Evolutionary conservation across 2,888 invertebrate genomes (phyloP), one percentile per base, ranked within the genome.

Genomic region (Cepaea hortensis): DNA sequence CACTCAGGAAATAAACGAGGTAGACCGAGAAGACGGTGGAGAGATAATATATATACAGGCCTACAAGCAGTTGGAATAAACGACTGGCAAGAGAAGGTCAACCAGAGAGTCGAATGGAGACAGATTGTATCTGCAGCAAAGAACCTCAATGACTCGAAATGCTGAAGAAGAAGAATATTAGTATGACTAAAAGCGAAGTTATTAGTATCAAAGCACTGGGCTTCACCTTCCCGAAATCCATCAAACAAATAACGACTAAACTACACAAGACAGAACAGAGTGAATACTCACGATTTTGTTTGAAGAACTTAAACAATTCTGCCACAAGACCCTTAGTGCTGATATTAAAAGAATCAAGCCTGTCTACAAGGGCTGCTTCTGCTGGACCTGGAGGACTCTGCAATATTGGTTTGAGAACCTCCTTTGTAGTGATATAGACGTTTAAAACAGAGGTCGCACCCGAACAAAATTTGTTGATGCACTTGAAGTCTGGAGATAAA

Each of bases 381-480:
- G 84, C 83, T 3, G 81, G 80, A 0, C 87, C 50, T 0, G 90
- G 89, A 7, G 86, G 85, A 61, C 89, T 87, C 9, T 87, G 84
- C 62, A 92, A 87, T 75, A 93, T 48, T 6, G 88, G 89, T 48
- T 87, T 84, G 20, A 92, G 79, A 46, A 92, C 35, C 1, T 84
- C 81, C 3, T 87, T 81, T 15, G 87, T 86, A 46, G 92, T 75
- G 80, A 88, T 87, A 55, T 90, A 82, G 46, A 92, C 72, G 77
- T 89, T 90, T 75, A 70, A 85, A 48, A 72, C 35, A 15, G 89
- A 77, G 85, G 92, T 93, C 50, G 90, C 86, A 15, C 91, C 91
- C 46, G 85, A 82, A 88, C 93, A 93, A 0, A 50, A 50, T n/a
- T 90, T 90, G 50, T 89, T 83, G 3, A 81, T 76, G 85, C 93